Percentiles rank a stretch among this genome's conserved stretches.
These are phyloP conservation scores for Horisme vitalbata DNA, from an alignment of 2,888 invertebrate genomes.

Conservation along the genomic window DNA sequence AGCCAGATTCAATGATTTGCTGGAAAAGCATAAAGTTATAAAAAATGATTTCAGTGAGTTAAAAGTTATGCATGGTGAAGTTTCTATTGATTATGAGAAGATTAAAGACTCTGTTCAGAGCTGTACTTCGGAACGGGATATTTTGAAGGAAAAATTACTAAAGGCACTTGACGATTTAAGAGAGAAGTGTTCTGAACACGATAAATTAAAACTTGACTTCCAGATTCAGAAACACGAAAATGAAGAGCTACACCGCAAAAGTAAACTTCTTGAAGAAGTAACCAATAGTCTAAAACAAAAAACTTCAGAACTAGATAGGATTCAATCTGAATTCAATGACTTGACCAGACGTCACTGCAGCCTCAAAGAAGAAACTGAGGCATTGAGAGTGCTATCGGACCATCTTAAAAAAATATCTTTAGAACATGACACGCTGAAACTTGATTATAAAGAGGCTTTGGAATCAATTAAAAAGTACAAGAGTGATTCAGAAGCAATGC, in stretches of 20 bases:
- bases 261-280: conserved; percentile 66
- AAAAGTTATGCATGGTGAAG: conserved; percentile 76
- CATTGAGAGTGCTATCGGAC: conserved; percentile 64
- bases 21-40: conserved; percentile 82
- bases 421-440: conserved; percentile 67
- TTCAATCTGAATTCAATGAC: conserved; percentile 62
- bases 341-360: conserved; percentile 64
- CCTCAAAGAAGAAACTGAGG: conserved; percentile 70
- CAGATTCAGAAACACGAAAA: conserved; percentile 70
- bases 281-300: conserved; percentile 67
- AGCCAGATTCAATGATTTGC: conserved; percentile 84
- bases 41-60: conserved; percentile 78
- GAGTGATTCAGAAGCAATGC: conserved; percentile 64
- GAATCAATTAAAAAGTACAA: conserved; percentile 59
- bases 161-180: conserved; percentile 61
- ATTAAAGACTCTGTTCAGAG: conserved; percentile 63
- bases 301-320: conserved; percentile 59
- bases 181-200: conserved; percentile 59
- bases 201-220: conserved; percentile 66
- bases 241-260: conserved; percentile 67
- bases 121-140: conserved; percentile 57
- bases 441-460: conserved; percentile 65
- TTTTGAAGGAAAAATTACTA: conserved; percentile 64
- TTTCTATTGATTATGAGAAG: conserved; percentile 78
- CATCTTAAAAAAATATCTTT: conserved; percentile 69